A percentile compares a stretch with the other conserved stretches of the same genome.
Conservation (phyloP, 2,888 invertebrate species). For the Ryuthela nishihirai region DNA sequence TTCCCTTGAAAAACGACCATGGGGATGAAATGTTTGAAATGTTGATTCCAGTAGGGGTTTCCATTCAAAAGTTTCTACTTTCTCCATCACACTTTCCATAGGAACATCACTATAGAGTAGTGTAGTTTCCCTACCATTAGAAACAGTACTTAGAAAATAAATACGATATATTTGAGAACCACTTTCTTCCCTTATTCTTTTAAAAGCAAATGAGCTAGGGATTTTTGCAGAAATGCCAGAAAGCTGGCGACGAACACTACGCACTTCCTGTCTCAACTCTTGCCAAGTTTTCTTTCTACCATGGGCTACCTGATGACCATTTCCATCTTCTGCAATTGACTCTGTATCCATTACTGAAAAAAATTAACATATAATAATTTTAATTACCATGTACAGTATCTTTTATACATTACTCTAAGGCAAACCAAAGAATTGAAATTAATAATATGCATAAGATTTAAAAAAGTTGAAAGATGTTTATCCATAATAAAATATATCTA, state of each 20-base stretch:
- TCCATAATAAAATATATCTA: too few species aligned
- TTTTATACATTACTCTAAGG: too few species aligned
- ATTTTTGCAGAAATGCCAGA: constrained; percentile 47
- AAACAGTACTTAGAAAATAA: constrained; percentile 84
- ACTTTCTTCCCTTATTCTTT: constrained; percentile 44
- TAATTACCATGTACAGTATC: neutral
- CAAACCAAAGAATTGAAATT: too few species aligned
- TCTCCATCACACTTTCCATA: constrained; percentile 12
- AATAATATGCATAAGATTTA: too few species aligned
- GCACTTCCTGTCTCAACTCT: constrained; percentile 48
- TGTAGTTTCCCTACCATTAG: constrained; percentile 85
- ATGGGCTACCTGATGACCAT: constrained; percentile 8
- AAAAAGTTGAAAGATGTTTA: too few species aligned
- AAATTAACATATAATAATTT: neutral
- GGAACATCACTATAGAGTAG: constrained; percentile 75
- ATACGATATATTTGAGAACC: constrained; percentile 60
- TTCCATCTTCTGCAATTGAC: neutral
- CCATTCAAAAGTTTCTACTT: constrained; percentile 57
- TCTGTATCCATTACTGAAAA: constrained; percentile 5
- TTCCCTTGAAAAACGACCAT: constrained; percentile 70
- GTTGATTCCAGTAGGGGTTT: constrained; percentile 76
- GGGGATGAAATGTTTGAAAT: constrained; percentile 61
- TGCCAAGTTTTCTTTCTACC: constrained; percentile 46
- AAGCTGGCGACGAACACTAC: constrained; percentile 48
- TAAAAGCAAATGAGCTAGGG: constrained; percentile 49